A percentile compares a stretch with the other conserved stretches of the same genome.
phyloP scores from a whole-genome alignment of 2,797 vertebrate genomes.

The Anas acuta region DNA sequence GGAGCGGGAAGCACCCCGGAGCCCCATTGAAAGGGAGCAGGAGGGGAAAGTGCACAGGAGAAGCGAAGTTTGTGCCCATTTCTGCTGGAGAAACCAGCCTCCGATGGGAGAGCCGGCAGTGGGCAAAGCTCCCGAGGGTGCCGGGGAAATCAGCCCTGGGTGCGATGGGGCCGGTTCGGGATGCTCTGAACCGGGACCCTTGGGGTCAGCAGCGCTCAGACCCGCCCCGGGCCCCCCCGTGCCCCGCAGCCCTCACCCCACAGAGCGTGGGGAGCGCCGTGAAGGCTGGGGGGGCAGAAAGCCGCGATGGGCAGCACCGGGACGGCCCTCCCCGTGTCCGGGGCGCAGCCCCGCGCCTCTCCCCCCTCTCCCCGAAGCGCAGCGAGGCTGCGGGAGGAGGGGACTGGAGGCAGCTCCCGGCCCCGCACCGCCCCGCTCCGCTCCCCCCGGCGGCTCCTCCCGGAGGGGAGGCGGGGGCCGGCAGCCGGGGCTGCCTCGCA shows the following conservation, averaged over 20 bases:
- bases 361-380: neutral
- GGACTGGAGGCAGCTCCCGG: neutral
- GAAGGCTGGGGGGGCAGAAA: neutral
- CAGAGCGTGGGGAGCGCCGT: neutral
- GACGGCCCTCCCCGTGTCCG: neutral
- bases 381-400: neutral
- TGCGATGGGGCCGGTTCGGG: neutral
- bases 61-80: constrained; percentile 8
- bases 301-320: neutral
- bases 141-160: neutral
- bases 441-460: constrained; percentile 41
- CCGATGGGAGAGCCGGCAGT: neutral
- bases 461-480: constrained; percentile 58
- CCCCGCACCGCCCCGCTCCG: constrained; percentile 27
- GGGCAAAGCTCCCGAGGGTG: neutral
- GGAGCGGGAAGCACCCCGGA: neutral
- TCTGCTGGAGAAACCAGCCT: neutral
- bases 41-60: neutral
- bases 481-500: no score
- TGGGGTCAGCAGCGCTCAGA: neutral
- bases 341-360: neutral
- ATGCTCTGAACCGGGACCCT: rapidly evolving
- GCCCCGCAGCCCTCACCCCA: neutral
- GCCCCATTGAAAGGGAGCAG: neutral
- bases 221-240: neutral